phyloP scores from a whole-genome alignment of 1,140 invertebrate genomes.

The Habropoda laboriosa region DNA sequence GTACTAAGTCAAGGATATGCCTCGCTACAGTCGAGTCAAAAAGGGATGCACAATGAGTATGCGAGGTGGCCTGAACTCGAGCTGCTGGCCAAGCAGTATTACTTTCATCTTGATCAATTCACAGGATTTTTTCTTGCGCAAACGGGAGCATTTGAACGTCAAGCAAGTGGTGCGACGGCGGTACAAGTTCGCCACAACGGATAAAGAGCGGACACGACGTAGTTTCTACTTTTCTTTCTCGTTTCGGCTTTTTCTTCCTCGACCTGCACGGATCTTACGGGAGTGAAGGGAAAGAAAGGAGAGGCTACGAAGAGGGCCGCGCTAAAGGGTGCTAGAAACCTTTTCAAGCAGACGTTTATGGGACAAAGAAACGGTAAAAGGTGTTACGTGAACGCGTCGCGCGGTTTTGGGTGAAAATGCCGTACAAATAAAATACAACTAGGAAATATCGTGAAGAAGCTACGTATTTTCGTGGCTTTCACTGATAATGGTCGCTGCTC shows the following conservation, averaged over 20 bases:
- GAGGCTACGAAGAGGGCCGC: slow-evolving; percentile 50
- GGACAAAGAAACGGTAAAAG: slow-evolving; percentile 61
- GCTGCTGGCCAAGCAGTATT: slow-evolving; percentile 67
- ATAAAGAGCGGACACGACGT: neutral
- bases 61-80: slow-evolving; percentile 75
- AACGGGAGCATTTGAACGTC: neutral
- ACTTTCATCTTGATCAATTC: slow-evolving; percentile 10
- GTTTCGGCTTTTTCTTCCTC: neutral
- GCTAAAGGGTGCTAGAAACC: slow-evolving; percentile 55
- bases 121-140: neutral
- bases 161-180: neutral
- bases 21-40: slow-evolving; percentile 77
- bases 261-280: neutral
- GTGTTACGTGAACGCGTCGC: slow-evolving; percentile 52
- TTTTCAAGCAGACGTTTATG: slow-evolving; percentile 56
- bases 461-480: slow-evolving; percentile 75
- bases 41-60: slow-evolving; percentile 82
- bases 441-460: slow-evolving; percentile 60
- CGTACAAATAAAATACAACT: slow-evolving; percentile 64
- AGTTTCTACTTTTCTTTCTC: neutral
- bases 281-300: neutral
- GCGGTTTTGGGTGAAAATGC: slow-evolving; percentile 64
- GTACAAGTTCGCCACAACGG: slow-evolving; percentile 3
- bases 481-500: slow-evolving; percentile 82
- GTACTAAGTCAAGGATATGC: slow-evolving; percentile 73